These are phyloP conservation scores for Drosophila baimaii DNA, from an alignment of 1,140 invertebrate species.

Conservation along the genomic window DNA sequence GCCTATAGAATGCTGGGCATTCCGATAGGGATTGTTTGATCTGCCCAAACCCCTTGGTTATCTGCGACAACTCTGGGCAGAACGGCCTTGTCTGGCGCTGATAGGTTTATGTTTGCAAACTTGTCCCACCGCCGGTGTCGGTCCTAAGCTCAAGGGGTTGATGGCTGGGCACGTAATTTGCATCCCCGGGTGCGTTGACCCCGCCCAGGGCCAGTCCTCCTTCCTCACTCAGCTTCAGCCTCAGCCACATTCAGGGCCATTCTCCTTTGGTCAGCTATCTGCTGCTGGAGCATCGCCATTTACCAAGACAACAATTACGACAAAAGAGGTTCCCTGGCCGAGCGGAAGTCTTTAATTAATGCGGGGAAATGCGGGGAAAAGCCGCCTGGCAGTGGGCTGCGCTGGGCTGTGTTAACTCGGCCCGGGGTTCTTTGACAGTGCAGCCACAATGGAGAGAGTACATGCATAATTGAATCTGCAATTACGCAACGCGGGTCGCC, in stretches of 20 bases:
- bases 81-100: conserved; percentile 34
- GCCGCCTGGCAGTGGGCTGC: conserved; percentile 8
- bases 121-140: conserved; percentile 18
- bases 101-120: conserved; percentile 28
- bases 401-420: conserved; percentile 3
- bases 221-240: neutral
- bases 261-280: conserved; percentile 43
- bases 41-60: conserved; percentile 19
- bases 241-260: conserved; percentile 19
- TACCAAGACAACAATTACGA: conserved; percentile 73
- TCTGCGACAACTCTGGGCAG: conserved; percentile 13
- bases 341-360: conserved; percentile 81
- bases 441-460: conserved; percentile 22
- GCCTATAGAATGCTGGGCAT: conserved; percentile 5
- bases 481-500: conserved; percentile 59
- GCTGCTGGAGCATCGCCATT: conserved; percentile 42
- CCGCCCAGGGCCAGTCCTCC: conserved; percentile 28
- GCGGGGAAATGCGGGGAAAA: conserved; percentile 23
- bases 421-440: conserved; percentile 28
- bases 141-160: conserved; percentile 46
- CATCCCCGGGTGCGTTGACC: conserved; percentile 47
- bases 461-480: conserved; percentile 72
- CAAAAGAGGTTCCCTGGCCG: conserved; percentile 64
- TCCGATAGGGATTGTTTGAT: conserved; percentile 36
- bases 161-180: conserved; percentile 48